Conservation (phyloP, 1,140 invertebrate species). For the Apolygus lucorum region DNA sequence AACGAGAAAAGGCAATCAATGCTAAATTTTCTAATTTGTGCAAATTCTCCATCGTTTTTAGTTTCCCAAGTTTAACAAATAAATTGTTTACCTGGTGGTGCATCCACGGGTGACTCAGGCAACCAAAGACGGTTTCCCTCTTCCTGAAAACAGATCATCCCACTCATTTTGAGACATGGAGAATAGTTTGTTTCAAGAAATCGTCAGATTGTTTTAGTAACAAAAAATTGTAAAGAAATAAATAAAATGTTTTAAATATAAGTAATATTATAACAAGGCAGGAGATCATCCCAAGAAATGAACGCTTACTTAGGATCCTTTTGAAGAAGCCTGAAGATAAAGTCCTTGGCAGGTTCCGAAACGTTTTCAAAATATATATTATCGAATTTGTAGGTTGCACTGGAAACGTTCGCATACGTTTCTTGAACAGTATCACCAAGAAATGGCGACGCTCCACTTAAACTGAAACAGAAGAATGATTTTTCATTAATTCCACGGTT, state of each 20-base stretch:
- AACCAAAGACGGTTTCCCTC: constrained; percentile 51
- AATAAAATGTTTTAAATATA: background rate
- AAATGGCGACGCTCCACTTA: constrained; percentile 78
- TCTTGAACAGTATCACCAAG: constrained; percentile 65
- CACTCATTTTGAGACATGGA: background rate
- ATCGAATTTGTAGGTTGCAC: constrained; percentile 62
- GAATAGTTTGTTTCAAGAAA: too few relatives aligned
- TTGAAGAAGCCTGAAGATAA: constrained; percentile 55
- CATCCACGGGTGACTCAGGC: constrained; percentile 53
- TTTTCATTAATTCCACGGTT: too few relatives aligned
- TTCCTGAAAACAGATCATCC: constrained; percentile 29
- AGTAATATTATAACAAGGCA: background rate
- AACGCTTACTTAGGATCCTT: constrained; percentile 51
- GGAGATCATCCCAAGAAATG: background rate
- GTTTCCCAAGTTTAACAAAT: too few relatives aligned
- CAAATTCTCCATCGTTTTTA: too few relatives aligned
- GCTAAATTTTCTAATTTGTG: too few relatives aligned
- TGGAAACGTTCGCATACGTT: constrained; percentile 65
- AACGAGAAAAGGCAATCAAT: too few relatives aligned
- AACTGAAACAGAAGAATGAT: too few relatives aligned
- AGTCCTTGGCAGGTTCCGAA: constrained; percentile 54
- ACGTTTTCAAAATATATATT: constrained; percentile 58
- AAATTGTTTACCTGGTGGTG: constrained; percentile 39
- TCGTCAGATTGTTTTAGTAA: too few relatives aligned
- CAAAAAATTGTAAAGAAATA: constrained; percentile 30